A percentile compares a stretch with the other conserved stretches of the same genome.
phyloP scores from a whole-genome alignment of 1,140 invertebrate species.

The Drusus annulatus region DNA sequence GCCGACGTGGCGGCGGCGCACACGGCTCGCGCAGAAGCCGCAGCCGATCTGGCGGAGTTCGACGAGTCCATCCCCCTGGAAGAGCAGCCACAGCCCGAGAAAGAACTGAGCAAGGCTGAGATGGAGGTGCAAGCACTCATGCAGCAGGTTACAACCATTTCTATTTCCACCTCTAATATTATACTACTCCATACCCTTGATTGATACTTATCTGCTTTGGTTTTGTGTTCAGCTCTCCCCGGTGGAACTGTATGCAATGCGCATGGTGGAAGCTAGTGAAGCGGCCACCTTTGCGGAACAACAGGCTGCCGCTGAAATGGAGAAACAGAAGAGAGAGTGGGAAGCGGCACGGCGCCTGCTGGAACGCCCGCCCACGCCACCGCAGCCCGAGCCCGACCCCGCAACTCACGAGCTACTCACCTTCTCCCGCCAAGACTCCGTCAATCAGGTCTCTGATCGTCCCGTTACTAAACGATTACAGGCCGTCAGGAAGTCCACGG shows the following conservation, averaged over 20 bases:
- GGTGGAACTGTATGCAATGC: constrained; percentile 94
- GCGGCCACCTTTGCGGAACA: constrained; percentile 89
- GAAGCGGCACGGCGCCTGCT: constrained; percentile 88
- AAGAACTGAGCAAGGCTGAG: constrained; percentile 86
- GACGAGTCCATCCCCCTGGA: constrained; percentile 96
- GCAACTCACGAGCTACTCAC: constrained; percentile 63
- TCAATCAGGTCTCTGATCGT: constrained; percentile 85
- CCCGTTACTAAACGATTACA: constrained; percentile 56
- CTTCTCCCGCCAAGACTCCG: constrained; percentile 81
- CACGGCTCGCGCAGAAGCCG: constrained; percentile 92
- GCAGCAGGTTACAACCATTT: constrained; percentile 78
- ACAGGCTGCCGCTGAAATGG: constrained; percentile 91
- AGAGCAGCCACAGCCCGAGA: constrained; percentile 74
- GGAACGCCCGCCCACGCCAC: constrained; percentile 76
- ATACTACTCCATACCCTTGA: too few relatives aligned
- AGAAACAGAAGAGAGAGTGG: constrained; percentile 95
- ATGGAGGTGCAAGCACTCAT: constrained; percentile 86
- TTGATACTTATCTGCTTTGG: not conserved
- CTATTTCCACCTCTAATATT: not conserved
- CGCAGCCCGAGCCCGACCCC: constrained; percentile 75
- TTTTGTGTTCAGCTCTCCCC: constrained; percentile 81
- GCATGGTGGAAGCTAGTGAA: constrained; percentile 90
- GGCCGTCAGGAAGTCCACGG: constrained; percentile 52
- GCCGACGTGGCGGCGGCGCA: constrained; percentile 92
- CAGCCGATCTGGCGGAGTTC: constrained; percentile 95